These are phyloP conservation scores for Hemicordylus capensis DNA, from an alignment of 2,113 vertebrate genomes.

Conservation along the genomic window DNA sequence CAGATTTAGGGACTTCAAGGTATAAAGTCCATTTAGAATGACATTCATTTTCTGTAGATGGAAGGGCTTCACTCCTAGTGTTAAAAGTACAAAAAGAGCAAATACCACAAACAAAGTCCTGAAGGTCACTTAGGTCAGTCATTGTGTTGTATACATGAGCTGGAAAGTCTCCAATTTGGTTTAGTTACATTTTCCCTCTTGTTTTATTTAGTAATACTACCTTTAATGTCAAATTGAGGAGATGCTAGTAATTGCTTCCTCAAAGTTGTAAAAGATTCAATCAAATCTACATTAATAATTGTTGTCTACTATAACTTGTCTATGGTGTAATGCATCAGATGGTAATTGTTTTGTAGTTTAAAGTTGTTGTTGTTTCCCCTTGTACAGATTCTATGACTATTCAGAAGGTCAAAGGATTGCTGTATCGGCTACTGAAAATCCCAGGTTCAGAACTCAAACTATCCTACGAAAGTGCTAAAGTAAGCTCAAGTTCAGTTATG, in stretches of 20 bases:
- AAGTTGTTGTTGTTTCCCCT: constrained; percentile 10
- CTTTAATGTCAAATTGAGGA: constrained; percentile 14
- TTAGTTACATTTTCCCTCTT: rapidly evolving
- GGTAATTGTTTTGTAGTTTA: not conserved
- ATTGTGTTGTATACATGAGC: constrained; percentile 15
- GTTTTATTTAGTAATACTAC: not conserved
- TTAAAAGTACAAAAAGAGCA: constrained; percentile 15
- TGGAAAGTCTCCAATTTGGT: constrained; percentile 14
- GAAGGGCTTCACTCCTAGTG: constrained; percentile 40
- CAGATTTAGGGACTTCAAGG: not conserved
- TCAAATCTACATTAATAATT: constrained; percentile 35
- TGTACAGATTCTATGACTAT: constrained; percentile 88
- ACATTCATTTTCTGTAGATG: constrained; percentile 18
- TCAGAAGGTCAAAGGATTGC: constrained; percentile 91
- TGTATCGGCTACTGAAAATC: constrained; percentile 86
- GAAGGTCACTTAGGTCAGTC: constrained; percentile 69
- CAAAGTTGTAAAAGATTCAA: constrained; percentile 51
- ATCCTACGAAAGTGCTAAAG: constrained; percentile 87
- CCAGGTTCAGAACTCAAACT: constrained; percentile 84
- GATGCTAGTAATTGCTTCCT: not conserved
- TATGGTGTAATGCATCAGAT: constrained; percentile 23
- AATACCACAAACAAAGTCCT: constrained; percentile 31
- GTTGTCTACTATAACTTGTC: constrained; percentile 9
- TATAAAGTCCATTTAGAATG: constrained; percentile 5
- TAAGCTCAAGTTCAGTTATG: constrained; percentile 67